These are phyloP conservation scores for Notolabrus celidotus DNA, from an alignment of 2,797 vertebrate species.

Conservation along the genomic window DNA sequence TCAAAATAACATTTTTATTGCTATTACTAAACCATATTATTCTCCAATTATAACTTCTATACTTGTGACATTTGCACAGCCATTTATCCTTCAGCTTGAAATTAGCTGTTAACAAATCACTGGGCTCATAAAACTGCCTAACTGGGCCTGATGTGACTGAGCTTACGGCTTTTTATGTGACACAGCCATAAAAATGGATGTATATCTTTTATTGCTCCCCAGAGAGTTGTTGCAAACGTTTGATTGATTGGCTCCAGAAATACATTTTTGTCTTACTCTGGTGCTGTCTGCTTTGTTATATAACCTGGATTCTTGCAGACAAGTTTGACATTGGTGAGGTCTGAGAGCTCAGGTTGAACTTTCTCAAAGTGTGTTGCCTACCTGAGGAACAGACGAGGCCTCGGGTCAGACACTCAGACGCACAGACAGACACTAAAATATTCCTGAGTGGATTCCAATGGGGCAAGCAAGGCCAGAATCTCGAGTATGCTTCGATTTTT, in stretches of 20 bases:
- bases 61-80: conserved; percentile 57
- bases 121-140: conserved; percentile 54
- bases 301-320: conserved; percentile 29
- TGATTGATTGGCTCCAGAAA: conserved; percentile 39
- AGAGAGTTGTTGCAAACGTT: conserved; percentile 15
- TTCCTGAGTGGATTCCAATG: conserved; percentile 35
- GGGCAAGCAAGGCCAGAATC: conserved; percentile 39
- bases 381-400: conserved; percentile 51
- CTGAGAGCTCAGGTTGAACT: conserved; percentile 43
- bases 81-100: conserved; percentile 63
- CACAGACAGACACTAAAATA: conserved; percentile 58
- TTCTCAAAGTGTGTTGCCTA: conserved; percentile 31
- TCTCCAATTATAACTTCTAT: conserved; percentile 66
- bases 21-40: conserved; percentile 66
- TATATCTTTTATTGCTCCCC: conserved; percentile 21
- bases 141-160: conserved; percentile 37
- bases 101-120: conserved; percentile 72
- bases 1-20: conserved; percentile 67
- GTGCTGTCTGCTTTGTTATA: background rate
- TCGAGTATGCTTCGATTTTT: conserved; percentile 32
- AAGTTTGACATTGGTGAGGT: conserved; percentile 30
- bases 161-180: conserved; percentile 50
- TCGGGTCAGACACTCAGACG: conserved; percentile 61
- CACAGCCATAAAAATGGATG: conserved; percentile 36
- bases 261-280: background rate